Evolutionary conservation across 2,797 vertebrate species (phyloP).

Genomic region (Melanitta fusca): DNA sequence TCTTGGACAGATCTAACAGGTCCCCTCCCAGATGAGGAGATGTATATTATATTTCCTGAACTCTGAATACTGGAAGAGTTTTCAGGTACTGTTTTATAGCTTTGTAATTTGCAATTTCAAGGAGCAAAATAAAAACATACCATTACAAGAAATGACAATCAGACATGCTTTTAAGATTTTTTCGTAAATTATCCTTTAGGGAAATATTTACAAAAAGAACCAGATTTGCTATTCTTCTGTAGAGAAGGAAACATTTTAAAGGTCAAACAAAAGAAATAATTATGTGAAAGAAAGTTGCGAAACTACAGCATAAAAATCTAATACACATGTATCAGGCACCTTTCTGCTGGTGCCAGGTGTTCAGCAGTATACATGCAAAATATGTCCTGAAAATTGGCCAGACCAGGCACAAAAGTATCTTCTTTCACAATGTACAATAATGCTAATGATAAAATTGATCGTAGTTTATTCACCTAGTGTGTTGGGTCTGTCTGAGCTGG

Average conservation of each 20-base stretch:
- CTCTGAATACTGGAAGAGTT: neutral
- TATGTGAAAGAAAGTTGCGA: slow-evolving; percentile 3
- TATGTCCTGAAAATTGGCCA: neutral
- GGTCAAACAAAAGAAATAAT: slow-evolving; percentile 46
- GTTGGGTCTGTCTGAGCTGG: too few relatives aligned
- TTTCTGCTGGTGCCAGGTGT: slow-evolving; percentile 1
- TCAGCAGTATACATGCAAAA: neutral
- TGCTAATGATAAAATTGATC: neutral
- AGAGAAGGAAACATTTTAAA: slow-evolving; percentile 32
- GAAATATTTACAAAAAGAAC: slow-evolving; percentile 6
- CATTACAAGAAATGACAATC: slow-evolving; percentile 2
- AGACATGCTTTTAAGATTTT: neutral
- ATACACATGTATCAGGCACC: neutral
- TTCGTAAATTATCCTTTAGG: neutral
- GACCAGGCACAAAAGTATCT: neutral
- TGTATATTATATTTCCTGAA: neutral
- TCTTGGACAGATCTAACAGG: neutral
- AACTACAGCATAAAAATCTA: neutral
- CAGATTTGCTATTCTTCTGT: slow-evolving; percentile 46
- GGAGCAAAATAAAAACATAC: slow-evolving; percentile 14
- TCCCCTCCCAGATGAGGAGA: neutral
- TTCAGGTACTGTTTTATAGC: neutral
- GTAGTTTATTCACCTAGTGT: neutral
- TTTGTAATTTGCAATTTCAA: neutral
- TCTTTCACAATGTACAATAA: neutral